phyloP scores from a whole-genome alignment of 2,797 vertebrate genomes.

The Geotrypetes seraphini region DNA sequence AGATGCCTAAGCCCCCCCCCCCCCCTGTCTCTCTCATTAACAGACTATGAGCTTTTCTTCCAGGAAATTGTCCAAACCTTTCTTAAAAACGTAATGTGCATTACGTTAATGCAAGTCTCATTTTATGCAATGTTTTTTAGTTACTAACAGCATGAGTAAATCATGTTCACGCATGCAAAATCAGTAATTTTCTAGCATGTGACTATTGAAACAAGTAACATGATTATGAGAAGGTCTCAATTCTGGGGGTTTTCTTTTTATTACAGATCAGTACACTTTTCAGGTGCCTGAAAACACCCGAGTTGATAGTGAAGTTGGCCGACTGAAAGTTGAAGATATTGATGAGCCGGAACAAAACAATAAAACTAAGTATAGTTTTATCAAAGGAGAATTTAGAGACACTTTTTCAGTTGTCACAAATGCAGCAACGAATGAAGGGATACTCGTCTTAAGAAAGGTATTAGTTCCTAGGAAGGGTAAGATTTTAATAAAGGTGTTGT shows the following conservation, averaged over 20 bases:
- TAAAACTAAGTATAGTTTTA: slow-evolving; percentile 65
- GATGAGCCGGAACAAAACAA: slow-evolving; percentile 83
- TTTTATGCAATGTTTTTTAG: no score
- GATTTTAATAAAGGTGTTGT: no score
- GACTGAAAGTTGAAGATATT: slow-evolving; percentile 63
- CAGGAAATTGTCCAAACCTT: no score
- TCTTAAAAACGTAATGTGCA: no score
- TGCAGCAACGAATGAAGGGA: slow-evolving; percentile 59
- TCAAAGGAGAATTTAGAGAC: slow-evolving; percentile 34
- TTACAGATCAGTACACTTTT: slow-evolving; percentile 60
- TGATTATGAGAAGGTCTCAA: rapidly evolving
- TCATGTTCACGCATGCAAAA: no score
- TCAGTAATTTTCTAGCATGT: no score
- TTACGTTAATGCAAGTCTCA: no score
- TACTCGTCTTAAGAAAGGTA: slow-evolving; percentile 76
- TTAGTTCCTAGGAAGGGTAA: neutral
- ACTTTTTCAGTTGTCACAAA: slow-evolving; percentile 57
- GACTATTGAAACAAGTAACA: no score
- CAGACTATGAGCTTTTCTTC: no score
- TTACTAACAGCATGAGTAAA: no score
- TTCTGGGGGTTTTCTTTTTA: neutral
- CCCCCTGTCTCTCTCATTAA: no score
- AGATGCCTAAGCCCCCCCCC: no score
- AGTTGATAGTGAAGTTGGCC: slow-evolving; percentile 55
- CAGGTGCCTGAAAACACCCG: slow-evolving; percentile 67